Percentiles rank a stretch among this genome's conserved stretches.
Conservation (phyloP, 2,797 vertebrate genomes). For the Sphenodon punctatus region DNA sequence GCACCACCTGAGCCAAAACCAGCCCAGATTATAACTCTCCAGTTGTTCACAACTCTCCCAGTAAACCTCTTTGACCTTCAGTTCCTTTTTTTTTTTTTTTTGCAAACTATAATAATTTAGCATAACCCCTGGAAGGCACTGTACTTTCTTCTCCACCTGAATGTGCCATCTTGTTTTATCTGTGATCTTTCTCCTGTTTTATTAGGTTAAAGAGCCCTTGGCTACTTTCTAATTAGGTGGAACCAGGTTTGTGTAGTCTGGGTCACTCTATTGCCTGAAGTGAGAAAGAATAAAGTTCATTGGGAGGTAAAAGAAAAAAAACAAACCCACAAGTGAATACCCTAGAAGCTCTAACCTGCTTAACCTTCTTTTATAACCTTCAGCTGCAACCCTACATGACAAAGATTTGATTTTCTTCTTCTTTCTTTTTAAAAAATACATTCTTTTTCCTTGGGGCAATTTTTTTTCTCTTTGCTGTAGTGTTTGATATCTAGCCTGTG, state of each 20-base stretch:
- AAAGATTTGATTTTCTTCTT: neutral
- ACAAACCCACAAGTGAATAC: neutral
- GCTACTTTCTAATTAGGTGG: conserved; percentile 49
- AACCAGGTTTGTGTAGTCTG: neutral
- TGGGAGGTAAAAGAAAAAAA: neutral
- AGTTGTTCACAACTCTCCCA: neutral
- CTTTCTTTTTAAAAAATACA: too few species aligned
- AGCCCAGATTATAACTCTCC: too few species aligned
- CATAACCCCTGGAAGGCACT: neutral
- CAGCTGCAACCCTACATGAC: neutral
- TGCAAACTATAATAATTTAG: conserved; percentile 22
- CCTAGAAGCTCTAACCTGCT: neutral
- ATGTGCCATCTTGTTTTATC: conserved; percentile 37
- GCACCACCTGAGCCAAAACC: too few species aligned
- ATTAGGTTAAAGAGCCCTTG: conserved; percentile 32
- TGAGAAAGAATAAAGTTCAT: conserved; percentile 24
- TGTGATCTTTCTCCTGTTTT: conserved; percentile 41
- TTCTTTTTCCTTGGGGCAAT: neutral
- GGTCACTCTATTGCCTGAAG: conserved; percentile 11
- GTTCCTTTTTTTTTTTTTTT: neutral
- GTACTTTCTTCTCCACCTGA: neutral
- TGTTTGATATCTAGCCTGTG: neutral
- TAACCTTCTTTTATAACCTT: neutral
- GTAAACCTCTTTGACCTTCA: neutral
- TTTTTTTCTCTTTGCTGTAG: neutral